These are phyloP conservation scores for Muscicapa adusta DNA, from an alignment of 2,113 vertebrate genomes.

Conservation along the genomic window DNA sequence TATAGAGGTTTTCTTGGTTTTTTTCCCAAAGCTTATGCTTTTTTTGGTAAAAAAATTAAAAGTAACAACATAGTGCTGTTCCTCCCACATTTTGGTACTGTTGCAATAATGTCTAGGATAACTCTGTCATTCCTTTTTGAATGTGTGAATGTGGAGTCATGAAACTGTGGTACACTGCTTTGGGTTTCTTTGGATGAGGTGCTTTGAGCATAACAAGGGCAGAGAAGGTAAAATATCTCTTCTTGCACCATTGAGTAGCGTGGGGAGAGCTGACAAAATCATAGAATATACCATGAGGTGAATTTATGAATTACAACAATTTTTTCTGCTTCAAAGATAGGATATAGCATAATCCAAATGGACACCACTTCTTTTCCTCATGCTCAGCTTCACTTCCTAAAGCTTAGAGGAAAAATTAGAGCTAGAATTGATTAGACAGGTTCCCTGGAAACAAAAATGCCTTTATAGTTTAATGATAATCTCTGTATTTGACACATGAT, in stretches of 20 bases:
- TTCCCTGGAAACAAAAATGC: not conserved
- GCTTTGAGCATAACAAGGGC: not conserved
- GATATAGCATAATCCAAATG: not conserved
- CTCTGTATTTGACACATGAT: not conserved
- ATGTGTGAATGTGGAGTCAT: not conserved
- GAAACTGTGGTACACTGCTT: not conserved
- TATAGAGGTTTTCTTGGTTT: fast-evolving
- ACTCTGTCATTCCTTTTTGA: not conserved
- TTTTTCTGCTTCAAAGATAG: not conserved
- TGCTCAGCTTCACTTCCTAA: not conserved
- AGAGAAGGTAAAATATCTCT: not conserved
- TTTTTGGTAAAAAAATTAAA: not conserved
- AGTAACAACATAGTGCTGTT: not conserved
- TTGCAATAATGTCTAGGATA: not conserved
- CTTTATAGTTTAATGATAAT: not conserved
- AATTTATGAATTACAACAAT: not conserved
- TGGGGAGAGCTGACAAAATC: not conserved
- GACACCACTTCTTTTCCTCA: not conserved
- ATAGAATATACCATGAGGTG: not conserved
- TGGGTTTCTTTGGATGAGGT: not conserved
- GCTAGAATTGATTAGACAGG: not conserved
- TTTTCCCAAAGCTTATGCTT: not conserved
- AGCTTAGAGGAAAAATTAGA: not conserved
- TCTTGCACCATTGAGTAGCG: not conserved
- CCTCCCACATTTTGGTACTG: not conserved